These are phyloP conservation scores for Tenthredo distinguenda DNA, from an alignment of 2,888 invertebrate species.

Conservation along the genomic window DNA sequence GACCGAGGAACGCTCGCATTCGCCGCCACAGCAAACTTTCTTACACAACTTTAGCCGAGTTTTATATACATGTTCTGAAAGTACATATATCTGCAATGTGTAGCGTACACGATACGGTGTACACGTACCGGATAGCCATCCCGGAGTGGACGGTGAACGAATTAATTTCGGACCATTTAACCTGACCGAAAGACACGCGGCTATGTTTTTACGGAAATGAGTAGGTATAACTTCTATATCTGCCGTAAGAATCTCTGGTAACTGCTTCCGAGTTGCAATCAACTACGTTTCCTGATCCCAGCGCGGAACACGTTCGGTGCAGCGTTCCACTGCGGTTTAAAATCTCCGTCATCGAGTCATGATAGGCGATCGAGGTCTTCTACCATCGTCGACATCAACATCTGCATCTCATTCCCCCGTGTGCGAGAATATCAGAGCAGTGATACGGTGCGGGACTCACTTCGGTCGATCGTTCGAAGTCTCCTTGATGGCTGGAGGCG, in stretches of 20 bases:
- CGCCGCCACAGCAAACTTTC: slow-evolving; percentile 53
- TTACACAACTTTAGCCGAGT: slow-evolving; percentile 44
- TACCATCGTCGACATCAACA: not conserved
- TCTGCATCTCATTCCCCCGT: not conserved
- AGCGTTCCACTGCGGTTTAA: slow-evolving; percentile 13
- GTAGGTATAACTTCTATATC: not conserved
- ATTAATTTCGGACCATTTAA: slow-evolving; percentile 24
- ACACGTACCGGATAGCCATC: not conserved
- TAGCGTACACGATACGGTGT: not conserved
- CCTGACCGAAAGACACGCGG: not conserved
- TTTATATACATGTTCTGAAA: slow-evolving; percentile 19
- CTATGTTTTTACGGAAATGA: not conserved
- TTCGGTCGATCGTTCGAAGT: slow-evolving; percentile 55
- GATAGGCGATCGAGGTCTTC: not conserved
- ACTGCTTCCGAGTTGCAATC: slow-evolving; percentile 34
- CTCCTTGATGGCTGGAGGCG: slow-evolving; percentile 69
- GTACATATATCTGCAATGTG: not conserved
- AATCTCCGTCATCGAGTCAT: not conserved
- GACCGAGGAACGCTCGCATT: slow-evolving; percentile 58
- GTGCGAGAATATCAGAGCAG: slow-evolving; percentile 4
- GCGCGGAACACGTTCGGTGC: not conserved
- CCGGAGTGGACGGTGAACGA: not conserved
- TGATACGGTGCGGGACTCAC: not conserved
- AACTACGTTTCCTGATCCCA: slow-evolving; percentile 20
- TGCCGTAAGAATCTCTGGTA: not conserved